Evolutionary conservation across 1,140 invertebrate species (phyloP).

Genomic region (Armadillidium nasatum): DNA sequence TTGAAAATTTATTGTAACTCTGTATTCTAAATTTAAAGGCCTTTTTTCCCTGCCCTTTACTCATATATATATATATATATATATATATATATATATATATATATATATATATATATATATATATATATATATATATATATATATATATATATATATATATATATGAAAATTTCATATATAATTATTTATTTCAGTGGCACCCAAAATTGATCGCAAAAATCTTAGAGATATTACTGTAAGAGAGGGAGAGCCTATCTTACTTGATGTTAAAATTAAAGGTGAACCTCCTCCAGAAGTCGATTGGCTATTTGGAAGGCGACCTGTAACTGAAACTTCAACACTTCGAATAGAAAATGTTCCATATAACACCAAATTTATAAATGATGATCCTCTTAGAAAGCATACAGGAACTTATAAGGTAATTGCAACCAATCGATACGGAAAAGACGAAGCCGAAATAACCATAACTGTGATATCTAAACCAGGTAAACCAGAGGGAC

Average conservation of each 20-base stretch:
- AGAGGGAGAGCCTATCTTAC: conserved; percentile 75
- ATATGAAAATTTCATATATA: neutral
- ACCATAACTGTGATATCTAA: conserved; percentile 78
- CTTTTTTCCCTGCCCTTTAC: neutral
- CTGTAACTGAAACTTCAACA: conserved; percentile 55
- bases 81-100: neutral
- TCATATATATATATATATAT: neutral
- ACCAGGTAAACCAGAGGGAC: conserved; percentile 88
- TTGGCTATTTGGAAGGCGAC: conserved; percentile 64
- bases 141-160: neutral
- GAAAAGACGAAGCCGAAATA: conserved; percentile 86
- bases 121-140: neutral
- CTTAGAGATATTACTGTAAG: conserved; percentile 69
- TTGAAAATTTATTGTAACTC: too few relatives aligned
- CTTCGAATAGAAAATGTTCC: conserved; percentile 65
- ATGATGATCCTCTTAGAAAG: conserved; percentile 73
- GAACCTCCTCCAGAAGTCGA: conserved; percentile 76
- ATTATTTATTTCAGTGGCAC: conserved; percentile 64
- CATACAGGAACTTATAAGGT: conserved; percentile 89
- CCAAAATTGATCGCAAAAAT: conserved; percentile 82
- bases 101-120: conserved; percentile 13
- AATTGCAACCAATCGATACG: conserved; percentile 83
- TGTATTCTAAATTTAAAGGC: too few relatives aligned
- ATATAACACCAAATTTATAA: conserved; percentile 86
- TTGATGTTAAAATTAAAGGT: conserved; percentile 77